These are phyloP conservation scores for Galerucella calmariensis DNA, from an alignment of 2,888 invertebrate species.

Conservation along the genomic window DNA sequence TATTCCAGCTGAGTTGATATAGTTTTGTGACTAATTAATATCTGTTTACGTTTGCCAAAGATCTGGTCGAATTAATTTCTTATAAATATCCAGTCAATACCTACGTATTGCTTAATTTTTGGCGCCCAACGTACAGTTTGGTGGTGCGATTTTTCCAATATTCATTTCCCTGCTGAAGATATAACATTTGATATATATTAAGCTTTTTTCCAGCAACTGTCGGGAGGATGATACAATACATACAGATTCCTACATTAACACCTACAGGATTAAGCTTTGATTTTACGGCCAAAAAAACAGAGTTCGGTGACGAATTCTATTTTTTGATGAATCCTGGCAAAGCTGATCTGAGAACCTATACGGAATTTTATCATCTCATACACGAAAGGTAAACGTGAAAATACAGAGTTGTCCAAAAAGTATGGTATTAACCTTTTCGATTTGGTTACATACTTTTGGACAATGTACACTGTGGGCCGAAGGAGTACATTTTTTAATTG, in stretches of 20 bases:
- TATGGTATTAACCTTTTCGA: no score
- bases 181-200: slow-evolving; percentile 3
- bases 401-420: no score
- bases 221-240: slow-evolving; percentile 81
- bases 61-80: no score
- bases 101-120: no score
- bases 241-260: slow-evolving; percentile 81
- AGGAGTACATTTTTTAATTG: no score
- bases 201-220: slow-evolving; percentile 76
- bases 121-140: no score
- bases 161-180: neutral
- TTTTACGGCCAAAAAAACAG: slow-evolving; percentile 77
- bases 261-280: slow-evolving; percentile 85
- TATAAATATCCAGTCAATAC: no score
- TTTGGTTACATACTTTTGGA: no score
- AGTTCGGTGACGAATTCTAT: slow-evolving; percentile 80
- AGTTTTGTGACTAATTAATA: no score
- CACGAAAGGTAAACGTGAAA: slow-evolving; percentile 71
- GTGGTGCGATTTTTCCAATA: neutral
- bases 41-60: no score
- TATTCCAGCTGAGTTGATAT: no score
- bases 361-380: slow-evolving; percentile 76
- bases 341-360: slow-evolving; percentile 78
- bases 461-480: no score
- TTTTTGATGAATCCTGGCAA: slow-evolving; percentile 81